Conservation (phyloP, 2,797 vertebrate species). For the Schizopygopsis pylzovi region DNA sequence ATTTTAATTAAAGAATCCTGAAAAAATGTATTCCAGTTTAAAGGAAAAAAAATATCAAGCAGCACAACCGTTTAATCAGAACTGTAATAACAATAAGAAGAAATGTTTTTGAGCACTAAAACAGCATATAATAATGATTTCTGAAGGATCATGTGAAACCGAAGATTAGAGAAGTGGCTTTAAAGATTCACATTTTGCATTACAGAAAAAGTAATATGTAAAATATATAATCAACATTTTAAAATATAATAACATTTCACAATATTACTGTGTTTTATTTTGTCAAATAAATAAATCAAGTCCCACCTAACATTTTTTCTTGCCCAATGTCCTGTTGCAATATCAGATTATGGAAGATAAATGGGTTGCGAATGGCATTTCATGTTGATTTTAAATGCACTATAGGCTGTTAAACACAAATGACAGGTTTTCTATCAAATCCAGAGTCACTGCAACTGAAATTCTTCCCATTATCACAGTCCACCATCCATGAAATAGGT, state of each 20-base stretch:
- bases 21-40: neutral
- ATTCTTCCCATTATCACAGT: slow-evolving; percentile 24
- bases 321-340: too few relatives aligned
- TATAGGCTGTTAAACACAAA: neutral
- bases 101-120: neutral
- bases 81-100: too few relatives aligned
- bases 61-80: too few relatives aligned
- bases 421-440: neutral
- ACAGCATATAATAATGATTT: neutral
- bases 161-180: neutral
- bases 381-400: neutral
- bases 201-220: neutral
- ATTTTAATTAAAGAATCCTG: neutral
- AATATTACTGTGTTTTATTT: neutral
- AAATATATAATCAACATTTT: neutral
- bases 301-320: neutral
- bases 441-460: neutral
- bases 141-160: neutral
- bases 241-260: neutral
- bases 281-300: neutral
- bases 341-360: neutral
- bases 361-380: neutral
- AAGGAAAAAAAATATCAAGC: neutral
- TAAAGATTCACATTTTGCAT: neutral
- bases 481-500: slow-evolving; percentile 23